Conservation (phyloP, 2,113 vertebrate species). For the Taurulus bubalis region DNA sequence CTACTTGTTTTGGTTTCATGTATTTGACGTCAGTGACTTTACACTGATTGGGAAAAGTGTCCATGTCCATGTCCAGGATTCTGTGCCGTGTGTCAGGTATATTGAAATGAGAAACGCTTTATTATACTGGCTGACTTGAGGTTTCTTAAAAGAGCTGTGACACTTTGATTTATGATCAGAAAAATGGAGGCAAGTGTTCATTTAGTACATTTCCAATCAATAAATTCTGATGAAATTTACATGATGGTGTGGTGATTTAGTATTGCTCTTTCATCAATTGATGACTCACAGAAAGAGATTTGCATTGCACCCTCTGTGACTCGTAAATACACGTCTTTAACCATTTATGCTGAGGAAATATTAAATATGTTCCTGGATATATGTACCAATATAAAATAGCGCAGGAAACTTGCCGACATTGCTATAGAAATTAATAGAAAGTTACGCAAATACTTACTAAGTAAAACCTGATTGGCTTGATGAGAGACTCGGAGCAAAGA, state of each 20-base stretch:
- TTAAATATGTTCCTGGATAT: background rate
- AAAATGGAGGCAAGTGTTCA: background rate
- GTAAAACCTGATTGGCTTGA: conserved; percentile 14
- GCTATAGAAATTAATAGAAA: background rate
- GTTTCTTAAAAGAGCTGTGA: background rate
- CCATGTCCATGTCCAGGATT: background rate
- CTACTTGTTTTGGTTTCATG: background rate
- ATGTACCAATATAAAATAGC: background rate
- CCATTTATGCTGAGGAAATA: background rate
- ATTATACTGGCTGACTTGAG: background rate
- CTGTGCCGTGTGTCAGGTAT: background rate
- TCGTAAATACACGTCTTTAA: background rate
- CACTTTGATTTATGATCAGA: background rate
- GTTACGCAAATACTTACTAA: background rate
- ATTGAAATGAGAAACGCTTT: background rate
- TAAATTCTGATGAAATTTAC: conserved; percentile 14
- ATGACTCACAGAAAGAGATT: background rate
- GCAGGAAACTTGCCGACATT: background rate
- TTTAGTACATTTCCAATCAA: background rate
- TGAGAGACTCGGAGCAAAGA: conserved; percentile 22
- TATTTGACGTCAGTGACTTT: background rate
- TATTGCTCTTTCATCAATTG: no score
- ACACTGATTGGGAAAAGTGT: background rate
- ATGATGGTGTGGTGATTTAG: background rate
- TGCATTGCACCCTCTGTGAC: background rate